Base-by-base conservation (phyloP, 2,797 vertebrate genomes). In the Helicolenus hilgendorfi region DNA sequence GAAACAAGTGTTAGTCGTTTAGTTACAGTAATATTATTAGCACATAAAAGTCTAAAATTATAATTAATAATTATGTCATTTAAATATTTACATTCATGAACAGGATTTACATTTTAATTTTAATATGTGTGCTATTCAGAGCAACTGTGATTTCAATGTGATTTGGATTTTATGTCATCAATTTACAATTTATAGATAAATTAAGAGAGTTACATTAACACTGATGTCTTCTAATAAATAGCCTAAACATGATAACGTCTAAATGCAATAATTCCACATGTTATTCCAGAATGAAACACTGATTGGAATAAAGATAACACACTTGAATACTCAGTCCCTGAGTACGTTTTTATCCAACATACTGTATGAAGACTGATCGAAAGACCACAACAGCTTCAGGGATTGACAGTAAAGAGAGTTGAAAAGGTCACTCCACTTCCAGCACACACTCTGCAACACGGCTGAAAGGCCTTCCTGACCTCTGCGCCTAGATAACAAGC, bases 391-490 rank as follows among this genome's bases (percentile, higher is more conserved):
- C 72, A 77, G 77, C 79, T 84, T 81, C 33, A 86, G 27, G 70
- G 79, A 91, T 77, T 89, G 68, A 78, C 75, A 63, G 59, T 72
- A 77, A 85, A 82, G 41, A 74, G 88, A 93, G 97, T 97, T 97
- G 93, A 96, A 97, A 97, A 98, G 98, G 98, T 98, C 98, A 97
- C 97, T 97, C 96, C 97, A 97, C 97, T 97, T 97, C 96, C 96
- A 98, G 97, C 96, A 96, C 96, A 97, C 79, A 91, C 97, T 98
- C 96, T 94, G 96, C 97, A 97, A 98, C 96, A 96, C 91, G 94
- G 97, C 97, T 97, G 96, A 98, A 98, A 97, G 97, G 96, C 96
- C 97, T 95, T 97, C 96, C 97, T 98, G 98, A 98, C 98, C 98
- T 97, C 97, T 98, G 97, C 95, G 95, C 96, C 96, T 94, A 97